phyloP scores from a whole-genome alignment of 2,113 vertebrate genomes.

The Astur gentilis region DNA sequence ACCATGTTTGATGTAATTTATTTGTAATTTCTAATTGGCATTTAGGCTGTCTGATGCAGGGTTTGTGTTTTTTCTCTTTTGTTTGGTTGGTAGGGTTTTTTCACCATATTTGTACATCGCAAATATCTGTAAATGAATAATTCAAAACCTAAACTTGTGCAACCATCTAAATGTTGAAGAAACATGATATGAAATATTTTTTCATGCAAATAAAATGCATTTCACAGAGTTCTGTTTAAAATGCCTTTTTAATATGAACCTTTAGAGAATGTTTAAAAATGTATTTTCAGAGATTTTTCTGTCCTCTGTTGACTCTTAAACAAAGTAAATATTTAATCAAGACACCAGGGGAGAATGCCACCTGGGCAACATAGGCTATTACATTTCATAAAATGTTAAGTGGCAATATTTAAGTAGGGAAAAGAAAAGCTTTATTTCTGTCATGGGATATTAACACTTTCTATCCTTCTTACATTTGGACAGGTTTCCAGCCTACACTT shows the following conservation, averaged over 20 bases:
- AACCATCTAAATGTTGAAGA: background rate
- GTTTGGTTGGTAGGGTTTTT: accelerated
- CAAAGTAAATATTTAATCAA: slow-evolving; percentile 40
- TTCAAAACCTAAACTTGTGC: background rate
- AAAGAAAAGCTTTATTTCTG: background rate
- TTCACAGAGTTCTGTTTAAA: background rate
- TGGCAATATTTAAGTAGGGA: background rate
- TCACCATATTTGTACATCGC: background rate
- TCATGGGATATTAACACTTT: background rate
- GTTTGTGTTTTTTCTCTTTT: accelerated
- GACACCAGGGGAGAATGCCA: background rate
- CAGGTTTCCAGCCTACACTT: background rate
- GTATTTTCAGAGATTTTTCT: slow-evolving; percentile 3
- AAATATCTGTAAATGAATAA: slow-evolving; percentile 7
- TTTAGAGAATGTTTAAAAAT: slow-evolving; percentile 14
- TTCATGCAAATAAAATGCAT: background rate
- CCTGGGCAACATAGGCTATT: background rate
- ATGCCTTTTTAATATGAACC: background rate
- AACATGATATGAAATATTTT: background rate
- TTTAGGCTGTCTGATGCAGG: background rate
- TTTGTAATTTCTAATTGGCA: background rate
- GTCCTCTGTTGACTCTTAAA: slow-evolving; percentile 12
- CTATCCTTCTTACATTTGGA: background rate
- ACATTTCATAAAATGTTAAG: slow-evolving; percentile 15
- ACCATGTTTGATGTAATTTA: background rate